phyloP scores from a whole-genome alignment of 2,797 vertebrate genomes.

The Aselliscus stoliczkanus region DNA sequence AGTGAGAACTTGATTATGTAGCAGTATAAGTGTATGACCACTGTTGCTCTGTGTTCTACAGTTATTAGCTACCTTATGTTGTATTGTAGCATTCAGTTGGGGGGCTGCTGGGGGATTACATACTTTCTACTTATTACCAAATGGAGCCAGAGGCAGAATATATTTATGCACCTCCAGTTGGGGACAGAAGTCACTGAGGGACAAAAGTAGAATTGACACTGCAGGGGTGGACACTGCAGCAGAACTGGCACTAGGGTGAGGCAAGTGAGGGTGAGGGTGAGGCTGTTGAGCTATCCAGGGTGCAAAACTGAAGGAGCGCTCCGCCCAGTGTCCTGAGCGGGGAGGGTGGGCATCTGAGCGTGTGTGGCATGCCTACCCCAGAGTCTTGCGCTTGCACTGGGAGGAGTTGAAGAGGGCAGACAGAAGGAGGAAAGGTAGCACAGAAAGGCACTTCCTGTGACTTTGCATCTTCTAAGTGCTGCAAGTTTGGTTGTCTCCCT shows the following conservation, averaged over 20 bases:
- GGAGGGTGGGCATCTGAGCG: not conserved
- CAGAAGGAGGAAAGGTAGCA: not conserved
- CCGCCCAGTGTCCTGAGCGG: not conserved
- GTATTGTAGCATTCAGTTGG: not conserved
- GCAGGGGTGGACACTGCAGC: not conserved
- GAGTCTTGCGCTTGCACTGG: not conserved
- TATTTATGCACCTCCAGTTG: not conserved
- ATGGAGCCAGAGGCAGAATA: not conserved
- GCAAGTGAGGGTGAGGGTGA: not conserved
- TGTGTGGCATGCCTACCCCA: no score
- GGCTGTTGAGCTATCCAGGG: rapidly evolving
- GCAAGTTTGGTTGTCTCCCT: no score
- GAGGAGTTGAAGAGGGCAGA: not conserved
- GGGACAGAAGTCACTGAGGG: not conserved
- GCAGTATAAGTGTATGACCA: not conserved
- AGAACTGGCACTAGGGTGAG: not conserved
- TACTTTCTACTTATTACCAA: not conserved
- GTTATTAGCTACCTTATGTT: rapidly evolving
- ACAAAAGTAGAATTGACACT: not conserved
- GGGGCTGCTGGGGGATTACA: not conserved
- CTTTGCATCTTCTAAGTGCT: not conserved
- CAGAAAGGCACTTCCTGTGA: not conserved
- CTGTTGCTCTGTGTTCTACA: not conserved
- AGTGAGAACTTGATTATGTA: not conserved
- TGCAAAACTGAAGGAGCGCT: not conserved